Base-by-base conservation (phyloP, 2,113 vertebrate genomes). In the Natator depressus region DNA sequence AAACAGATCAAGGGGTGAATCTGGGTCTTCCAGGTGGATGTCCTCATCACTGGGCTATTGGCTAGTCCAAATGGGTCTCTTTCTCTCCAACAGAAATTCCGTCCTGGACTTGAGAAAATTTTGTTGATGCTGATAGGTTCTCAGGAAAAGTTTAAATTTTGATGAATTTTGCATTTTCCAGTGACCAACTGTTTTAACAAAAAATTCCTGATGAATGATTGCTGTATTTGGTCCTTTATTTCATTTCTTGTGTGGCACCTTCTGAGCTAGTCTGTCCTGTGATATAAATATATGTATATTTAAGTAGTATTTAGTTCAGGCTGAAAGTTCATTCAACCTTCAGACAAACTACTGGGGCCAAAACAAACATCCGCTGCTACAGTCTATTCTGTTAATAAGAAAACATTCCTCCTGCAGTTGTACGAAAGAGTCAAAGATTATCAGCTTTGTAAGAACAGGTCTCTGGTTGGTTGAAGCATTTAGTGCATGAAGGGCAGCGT, bases 331-430 rank as follows among this genome's bases (percentile, higher is more conserved):
- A 94, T 92, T 81, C 49, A 88, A 89, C 50, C 72, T 96, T 97
- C 89, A 88, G 87, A 62, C 79, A 92, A 95, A 83, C 35, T 89
- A 2, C 1, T 0, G 82, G 46, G 84, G 90, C 89, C 96, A 97
- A 97, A 94, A 89, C 79, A 94, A 94, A 80, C 91, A 96, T 38
- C 76, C 49, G 79, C 96, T 97, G 54, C 97, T 97, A 57, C 82
- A 92, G 84, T 89, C 94, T 93, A 38, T 85, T 86, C 79, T 95
- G 82, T 87, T 94, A 86, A 55, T 19, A 93, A 94, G 90, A 96
- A 97, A 96, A 96, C 88, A 87, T 97, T 96, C 51, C 10, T 3
- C 62, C 93, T 95, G 90, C 93, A 98, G 89, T 94, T 97, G 89
- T 90, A 81, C 95, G 80, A 93, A 95, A 89, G 89, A 86, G 57